Percentiles rank a stretch among this genome's conserved stretches.
These are phyloP conservation scores for Pelvicachromis taeniatus DNA, from an alignment of 2,113 vertebrate genomes.

Conservation along the genomic window DNA sequence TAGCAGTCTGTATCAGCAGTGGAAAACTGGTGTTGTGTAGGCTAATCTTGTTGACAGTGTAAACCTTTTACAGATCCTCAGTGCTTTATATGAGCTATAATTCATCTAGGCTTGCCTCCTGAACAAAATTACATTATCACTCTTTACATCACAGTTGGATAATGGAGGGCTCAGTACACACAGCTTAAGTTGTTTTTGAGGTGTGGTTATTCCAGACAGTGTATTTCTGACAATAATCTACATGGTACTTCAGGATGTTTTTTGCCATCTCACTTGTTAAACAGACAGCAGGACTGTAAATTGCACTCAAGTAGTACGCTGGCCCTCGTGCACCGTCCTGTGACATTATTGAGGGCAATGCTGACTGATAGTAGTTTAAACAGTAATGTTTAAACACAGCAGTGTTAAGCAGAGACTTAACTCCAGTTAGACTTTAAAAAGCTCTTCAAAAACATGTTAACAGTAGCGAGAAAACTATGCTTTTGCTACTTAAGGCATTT, in stretches of 20 bases:
- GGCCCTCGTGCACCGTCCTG: background rate
- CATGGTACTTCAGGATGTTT: background rate
- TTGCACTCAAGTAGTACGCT: background rate
- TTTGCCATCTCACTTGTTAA: background rate
- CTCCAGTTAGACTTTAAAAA: background rate
- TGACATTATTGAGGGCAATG: background rate
- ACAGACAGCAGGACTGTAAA: background rate
- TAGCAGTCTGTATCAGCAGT: background rate
- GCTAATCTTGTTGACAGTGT: background rate
- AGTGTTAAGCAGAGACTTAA: background rate
- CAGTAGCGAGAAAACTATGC: background rate
- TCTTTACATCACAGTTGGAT: background rate
- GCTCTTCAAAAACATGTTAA: background rate
- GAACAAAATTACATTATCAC: background rate
- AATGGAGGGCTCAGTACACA: background rate
- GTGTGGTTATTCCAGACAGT: background rate
- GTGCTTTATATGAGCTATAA: background rate
- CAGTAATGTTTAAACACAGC: background rate
- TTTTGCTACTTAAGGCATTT: background rate
- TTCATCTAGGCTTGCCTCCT: background rate
- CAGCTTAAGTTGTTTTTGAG: background rate
- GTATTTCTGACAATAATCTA: background rate
- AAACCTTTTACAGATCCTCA: background rate
- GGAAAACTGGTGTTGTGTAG: background rate
- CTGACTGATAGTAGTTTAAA: background rate